A percentile compares a stretch with the other conserved stretches of the same genome.
These are phyloP conservation scores for Allolobophora icterica DNA, from an alignment of 2,888 invertebrate species.

Conservation along the genomic window DNA sequence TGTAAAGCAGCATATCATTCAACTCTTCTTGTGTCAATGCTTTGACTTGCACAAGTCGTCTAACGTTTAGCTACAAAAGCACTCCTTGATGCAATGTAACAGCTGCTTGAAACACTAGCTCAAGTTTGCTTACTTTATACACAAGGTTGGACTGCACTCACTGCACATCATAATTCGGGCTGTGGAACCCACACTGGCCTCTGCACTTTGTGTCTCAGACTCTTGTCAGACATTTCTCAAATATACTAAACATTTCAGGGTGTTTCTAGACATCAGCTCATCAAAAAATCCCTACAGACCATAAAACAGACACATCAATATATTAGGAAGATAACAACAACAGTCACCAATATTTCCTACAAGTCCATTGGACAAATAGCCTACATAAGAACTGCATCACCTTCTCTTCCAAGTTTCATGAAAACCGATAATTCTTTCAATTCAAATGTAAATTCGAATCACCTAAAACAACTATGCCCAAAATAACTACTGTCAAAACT, in stretches of 20 bases:
- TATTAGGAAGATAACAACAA: not conserved
- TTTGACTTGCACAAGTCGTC: too few relatives aligned
- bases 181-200: not conserved
- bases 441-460: not conserved
- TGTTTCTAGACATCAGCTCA: not conserved
- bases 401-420: not conserved
- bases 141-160: not conserved
- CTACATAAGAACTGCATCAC: not conserved
- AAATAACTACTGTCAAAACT: constrained; percentile 8
- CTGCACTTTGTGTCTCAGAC: not conserved
- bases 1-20: not conserved
- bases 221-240: not conserved
- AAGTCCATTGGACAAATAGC: not conserved
- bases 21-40: not conserved
- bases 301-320: not conserved
- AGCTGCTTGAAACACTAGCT: not conserved
- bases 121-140: not conserved
- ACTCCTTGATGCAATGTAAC: not conserved
- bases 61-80: not conserved
- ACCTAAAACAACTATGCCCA: not conserved
- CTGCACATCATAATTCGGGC: not conserved
- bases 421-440: not conserved
- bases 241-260: not conserved
- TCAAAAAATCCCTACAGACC: not conserved
- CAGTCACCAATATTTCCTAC: not conserved